Evolutionary conservation across 2,888 invertebrate genomes (phyloP).

Genomic region (Nephrocerus scutellatus): DNA sequence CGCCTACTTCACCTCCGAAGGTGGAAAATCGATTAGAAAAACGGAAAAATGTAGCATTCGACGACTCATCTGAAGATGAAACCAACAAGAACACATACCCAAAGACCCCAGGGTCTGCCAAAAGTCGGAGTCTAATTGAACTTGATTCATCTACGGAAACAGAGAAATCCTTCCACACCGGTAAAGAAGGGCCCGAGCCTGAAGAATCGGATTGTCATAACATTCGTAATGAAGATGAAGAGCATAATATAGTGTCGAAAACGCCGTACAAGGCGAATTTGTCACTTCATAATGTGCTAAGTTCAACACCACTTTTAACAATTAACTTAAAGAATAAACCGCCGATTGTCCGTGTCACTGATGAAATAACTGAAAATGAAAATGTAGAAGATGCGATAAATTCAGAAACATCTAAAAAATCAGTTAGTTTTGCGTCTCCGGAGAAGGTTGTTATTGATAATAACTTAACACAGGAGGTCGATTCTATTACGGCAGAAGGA

Average conservation of each 20-base stretch:
- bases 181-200: constrained; percentile 4
- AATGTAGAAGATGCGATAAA: not conserved
- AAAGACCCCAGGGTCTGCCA: constrained; percentile 31
- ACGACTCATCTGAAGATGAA: constrained; percentile 15
- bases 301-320: constrained; percentile 17
- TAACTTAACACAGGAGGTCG: too few species aligned
- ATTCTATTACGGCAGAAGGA: not conserved
- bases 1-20: not conserved
- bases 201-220: constrained; percentile 10
- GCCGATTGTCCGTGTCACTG: too few species aligned
- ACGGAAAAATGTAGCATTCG: constrained; percentile 28
- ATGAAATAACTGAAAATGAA: not conserved
- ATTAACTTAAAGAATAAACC: too few species aligned
- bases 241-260: constrained; percentile 5
- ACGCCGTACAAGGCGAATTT: constrained; percentile 20
- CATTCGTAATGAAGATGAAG: constrained; percentile 2
- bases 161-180: constrained; percentile 8
- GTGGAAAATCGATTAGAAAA: constrained; percentile 4
- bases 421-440: too few species aligned
- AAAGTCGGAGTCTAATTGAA: constrained; percentile 23
- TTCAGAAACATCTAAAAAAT: not conserved
- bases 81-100: constrained; percentile 28
- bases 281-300: constrained; percentile 13
- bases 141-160: constrained; percentile 14
- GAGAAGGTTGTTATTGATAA: too few species aligned